These are phyloP conservation scores for Xenus cinereus DNA, from an alignment of 2,113 vertebrate species.

Conservation along the genomic window DNA sequence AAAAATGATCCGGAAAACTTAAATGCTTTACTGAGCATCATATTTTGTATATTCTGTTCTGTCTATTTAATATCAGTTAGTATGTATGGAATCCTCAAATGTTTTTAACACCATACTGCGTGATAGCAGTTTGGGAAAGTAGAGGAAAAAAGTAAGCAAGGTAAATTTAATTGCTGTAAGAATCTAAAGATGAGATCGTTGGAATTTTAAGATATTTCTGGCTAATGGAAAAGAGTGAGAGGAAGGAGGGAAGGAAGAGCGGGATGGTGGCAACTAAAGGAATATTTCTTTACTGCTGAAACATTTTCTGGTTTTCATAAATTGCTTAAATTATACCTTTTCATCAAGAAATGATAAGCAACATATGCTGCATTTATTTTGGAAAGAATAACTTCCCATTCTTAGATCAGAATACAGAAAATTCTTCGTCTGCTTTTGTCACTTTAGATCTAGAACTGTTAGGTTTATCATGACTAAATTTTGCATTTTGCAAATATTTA, in stretches of 20 bases:
- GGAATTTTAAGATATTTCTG: background rate
- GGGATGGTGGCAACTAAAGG: background rate
- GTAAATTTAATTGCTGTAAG: background rate
- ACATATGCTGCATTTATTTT: background rate
- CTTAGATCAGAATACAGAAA: background rate
- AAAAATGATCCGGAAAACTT: background rate
- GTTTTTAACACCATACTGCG: background rate
- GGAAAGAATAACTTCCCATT: background rate
- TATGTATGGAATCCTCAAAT: background rate
- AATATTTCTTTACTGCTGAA: background rate
- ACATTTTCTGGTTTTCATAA: background rate
- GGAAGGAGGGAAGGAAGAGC: background rate
- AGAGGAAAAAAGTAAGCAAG: background rate
- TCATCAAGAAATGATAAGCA: background rate
- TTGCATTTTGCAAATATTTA: background rate
- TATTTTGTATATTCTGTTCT: background rate
- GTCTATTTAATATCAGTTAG: background rate
- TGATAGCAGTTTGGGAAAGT: background rate
- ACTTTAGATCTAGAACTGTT: background rate
- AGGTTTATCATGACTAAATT: background rate
- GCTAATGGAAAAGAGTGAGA: background rate
- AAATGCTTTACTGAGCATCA: background rate
- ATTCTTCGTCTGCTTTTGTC: background rate
- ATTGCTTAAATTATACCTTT: background rate
- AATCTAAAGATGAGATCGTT: background rate